Conservation (phyloP, 1,140 invertebrate genomes). For the Drosophila sp. region DNA sequence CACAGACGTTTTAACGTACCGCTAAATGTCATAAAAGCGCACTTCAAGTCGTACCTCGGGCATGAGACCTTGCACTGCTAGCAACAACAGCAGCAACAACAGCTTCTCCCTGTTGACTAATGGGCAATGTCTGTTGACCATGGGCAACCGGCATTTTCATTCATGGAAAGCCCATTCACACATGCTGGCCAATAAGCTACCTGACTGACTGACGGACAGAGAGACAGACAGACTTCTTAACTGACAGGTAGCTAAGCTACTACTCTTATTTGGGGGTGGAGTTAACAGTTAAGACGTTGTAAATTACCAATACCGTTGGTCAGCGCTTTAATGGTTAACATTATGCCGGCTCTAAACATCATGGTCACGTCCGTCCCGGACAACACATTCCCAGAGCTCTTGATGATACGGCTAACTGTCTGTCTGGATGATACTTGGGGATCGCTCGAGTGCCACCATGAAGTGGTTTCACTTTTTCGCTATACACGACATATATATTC, state of each 20-base stretch:
- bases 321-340: constrained; percentile 16
- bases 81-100: not conserved
- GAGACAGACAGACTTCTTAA: not conserved
- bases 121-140: constrained; percentile 17
- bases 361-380: constrained; percentile 23
- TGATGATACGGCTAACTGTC: constrained; percentile 15
- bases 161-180: constrained; percentile 49
- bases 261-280: constrained; percentile 6
- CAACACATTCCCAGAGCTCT: constrained; percentile 52
- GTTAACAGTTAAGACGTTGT: constrained; percentile 30
- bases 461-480: constrained; percentile 36
- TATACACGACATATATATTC: too few relatives aligned
- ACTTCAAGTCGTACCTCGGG: constrained; percentile 32
- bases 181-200: not conserved
- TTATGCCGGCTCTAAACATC: constrained; percentile 19
- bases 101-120: constrained; percentile 2
- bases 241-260: constrained; percentile 9
- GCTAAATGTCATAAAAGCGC: constrained; percentile 76
- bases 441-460: constrained; percentile 17
- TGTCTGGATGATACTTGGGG: constrained; percentile 22
- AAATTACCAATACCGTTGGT: constrained; percentile 56
- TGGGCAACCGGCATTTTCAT: constrained; percentile 51
- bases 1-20: constrained; percentile 36
- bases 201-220: not conserved
- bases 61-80: constrained; percentile 27